Percentiles rank a stretch among this genome's conserved stretches.
Conservation (phyloP, 1,140 invertebrate genomes). For the Drosophila punjabiensis region DNA sequence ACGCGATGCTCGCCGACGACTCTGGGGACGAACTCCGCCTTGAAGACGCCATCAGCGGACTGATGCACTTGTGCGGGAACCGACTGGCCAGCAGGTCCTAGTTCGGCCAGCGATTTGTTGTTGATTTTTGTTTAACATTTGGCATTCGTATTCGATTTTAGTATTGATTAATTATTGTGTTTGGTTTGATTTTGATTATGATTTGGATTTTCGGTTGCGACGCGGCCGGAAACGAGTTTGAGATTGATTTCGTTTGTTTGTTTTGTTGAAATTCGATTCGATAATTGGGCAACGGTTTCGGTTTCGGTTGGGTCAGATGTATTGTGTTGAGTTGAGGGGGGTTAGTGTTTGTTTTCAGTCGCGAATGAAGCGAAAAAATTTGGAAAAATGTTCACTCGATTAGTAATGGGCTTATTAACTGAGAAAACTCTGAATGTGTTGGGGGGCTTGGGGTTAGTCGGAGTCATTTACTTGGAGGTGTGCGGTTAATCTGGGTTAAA, state of each 20-base stretch:
- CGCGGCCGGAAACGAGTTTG: constrained; percentile 75
- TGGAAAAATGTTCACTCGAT: constrained; percentile 73
- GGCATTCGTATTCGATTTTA: constrained; percentile 51
- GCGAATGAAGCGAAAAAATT: constrained; percentile 66
- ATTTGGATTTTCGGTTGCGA: constrained; percentile 42
- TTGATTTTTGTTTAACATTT: constrained; percentile 48
- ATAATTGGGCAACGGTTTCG: constrained; percentile 45
- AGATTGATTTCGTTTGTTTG: constrained; percentile 64
- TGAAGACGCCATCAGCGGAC: constrained; percentile 92
- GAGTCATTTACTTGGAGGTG: constrained; percentile 43
- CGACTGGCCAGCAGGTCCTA: constrained; percentile 93
- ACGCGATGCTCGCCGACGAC: constrained; percentile 96
- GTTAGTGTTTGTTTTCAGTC: constrained; percentile 63
- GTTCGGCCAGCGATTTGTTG: constrained; percentile 37
- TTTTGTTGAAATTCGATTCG: constrained; percentile 70
- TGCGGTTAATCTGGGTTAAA: constrained; percentile 52
- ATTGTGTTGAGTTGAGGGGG: constrained; percentile 20
- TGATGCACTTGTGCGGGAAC: constrained; percentile 94
- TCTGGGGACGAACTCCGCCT: constrained; percentile 94
- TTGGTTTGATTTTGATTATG: constrained; percentile 54
- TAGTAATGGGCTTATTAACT: constrained; percentile 60
- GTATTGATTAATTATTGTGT: constrained; percentile 57
- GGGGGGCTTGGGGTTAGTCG: constrained; percentile 24
- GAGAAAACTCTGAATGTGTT: constrained; percentile 15
- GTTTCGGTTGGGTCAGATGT: constrained; percentile 38